These are phyloP conservation scores for Pollicipes pollicipes DNA, from an alignment of 1,140 invertebrate species.

Conservation along the genomic window DNA sequence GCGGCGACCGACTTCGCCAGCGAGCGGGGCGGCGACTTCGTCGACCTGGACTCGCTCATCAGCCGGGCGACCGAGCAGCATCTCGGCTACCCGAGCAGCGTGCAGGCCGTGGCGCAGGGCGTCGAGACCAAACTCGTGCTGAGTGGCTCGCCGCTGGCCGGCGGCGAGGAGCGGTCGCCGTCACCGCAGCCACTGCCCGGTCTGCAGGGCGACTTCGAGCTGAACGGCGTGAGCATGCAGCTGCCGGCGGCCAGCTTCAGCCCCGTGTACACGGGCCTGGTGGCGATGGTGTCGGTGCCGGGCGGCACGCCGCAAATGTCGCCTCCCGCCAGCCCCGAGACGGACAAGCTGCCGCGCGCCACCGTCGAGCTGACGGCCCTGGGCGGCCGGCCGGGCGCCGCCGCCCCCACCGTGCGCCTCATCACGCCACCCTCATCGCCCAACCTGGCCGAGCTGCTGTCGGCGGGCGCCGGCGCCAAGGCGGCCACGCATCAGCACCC, in stretches of 20 bases:
- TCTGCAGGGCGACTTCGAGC: not conserved
- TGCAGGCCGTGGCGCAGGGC: not conserved
- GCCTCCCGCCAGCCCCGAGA: slow-evolving; percentile 34
- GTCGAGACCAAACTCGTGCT: not conserved
- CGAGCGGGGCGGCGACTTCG: not conserved
- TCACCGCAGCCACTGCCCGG: not conserved
- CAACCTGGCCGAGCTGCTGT: slow-evolving; percentile 29
- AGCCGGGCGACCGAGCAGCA: not conserved
- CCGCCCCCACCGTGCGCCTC: slow-evolving; percentile 21
- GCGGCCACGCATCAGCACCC: slow-evolving; percentile 12
- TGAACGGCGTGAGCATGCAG: not conserved
- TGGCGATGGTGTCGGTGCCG: not conserved
- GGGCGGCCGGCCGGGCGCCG: not conserved
- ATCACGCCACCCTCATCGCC: slow-evolving; percentile 38
- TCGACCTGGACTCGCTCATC: not conserved
- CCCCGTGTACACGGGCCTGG: not conserved
- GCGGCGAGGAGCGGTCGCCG: not conserved
- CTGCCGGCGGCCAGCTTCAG: not conserved
- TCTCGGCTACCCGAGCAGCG: not conserved
- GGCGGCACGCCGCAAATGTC: slow-evolving; percentile 26
- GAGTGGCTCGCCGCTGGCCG: not conserved
- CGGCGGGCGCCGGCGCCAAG: slow-evolving; percentile 16
- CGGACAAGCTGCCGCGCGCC: slow-evolving; percentile 19
- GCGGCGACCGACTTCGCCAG: not conserved
- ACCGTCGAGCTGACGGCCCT: slow-evolving; percentile 11